Base-by-base conservation (phyloP, 2,113 vertebrate species). In the Callipepla californica region DNA sequence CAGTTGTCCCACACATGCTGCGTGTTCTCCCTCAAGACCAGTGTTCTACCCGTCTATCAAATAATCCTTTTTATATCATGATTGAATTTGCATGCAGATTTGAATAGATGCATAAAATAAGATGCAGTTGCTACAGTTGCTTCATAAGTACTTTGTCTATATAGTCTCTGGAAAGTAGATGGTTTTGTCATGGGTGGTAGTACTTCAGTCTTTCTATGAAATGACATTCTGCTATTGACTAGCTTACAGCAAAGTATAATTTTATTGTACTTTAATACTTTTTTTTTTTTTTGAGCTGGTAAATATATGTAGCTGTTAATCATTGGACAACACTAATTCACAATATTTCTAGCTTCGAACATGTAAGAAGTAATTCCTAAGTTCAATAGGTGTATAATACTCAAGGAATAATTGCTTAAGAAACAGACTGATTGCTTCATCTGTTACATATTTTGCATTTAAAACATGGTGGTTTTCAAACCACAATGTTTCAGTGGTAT, bases 381-480 rank as follows among this genome's bases (percentile, higher is more conserved):
- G 36, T 92, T 59, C 34, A 48, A n/a, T 51, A 91, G 74, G 75
- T 94, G 23, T 85, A 30, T 55, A 4, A 48, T 84, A 20, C 16
- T 26, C 38, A 68, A 81, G 50, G 40, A 90, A 61, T 80, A 88
- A 78, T 34, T 78, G 47, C 82, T 88, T 58, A 40, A 77, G 57
- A 80, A 80, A 42, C 45, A 21, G 57, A 18, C 79, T 85, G 47
- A 9, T 86, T 94, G 65, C 80, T 91, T 93, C 61, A 86, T 89
- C 87, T 92, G 57, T 74, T 89, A 65, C 5, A 6, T 74, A 63
- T 74, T 94, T 87, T 80, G 42, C 75, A 66, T 91, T 85, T 85
- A 80, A 91, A 92, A 88, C 34, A 66, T 69, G 15, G 72, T 87
- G 90, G 72, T 77, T 94, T 95, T 69, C 59, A 85, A 93, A 92